Evolutionary conservation across 2,888 invertebrate genomes (phyloP).

Genomic region (Saturnia japonica): DNA sequence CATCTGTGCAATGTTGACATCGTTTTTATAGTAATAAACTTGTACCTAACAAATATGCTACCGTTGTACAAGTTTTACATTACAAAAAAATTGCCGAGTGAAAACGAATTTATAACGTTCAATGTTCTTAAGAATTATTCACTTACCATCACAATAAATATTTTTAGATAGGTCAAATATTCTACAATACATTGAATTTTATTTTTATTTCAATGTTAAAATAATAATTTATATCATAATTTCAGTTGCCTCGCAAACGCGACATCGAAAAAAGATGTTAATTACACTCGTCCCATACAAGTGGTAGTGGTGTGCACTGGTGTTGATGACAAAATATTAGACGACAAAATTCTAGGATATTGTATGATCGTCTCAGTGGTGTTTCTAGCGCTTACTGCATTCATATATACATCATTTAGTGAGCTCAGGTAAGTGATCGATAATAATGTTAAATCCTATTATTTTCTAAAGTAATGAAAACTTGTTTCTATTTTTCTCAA

Average conservation of each 20-base stretch:
- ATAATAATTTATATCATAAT: conserved; percentile 14
- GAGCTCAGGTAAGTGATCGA: conserved; percentile 53
- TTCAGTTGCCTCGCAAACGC: conserved; percentile 55
- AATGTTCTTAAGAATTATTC: background rate
- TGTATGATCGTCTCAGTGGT: conserved; percentile 61
- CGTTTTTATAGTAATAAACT: too few species aligned
- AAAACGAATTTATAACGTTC: background rate
- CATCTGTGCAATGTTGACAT: too few species aligned
- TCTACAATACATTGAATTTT: background rate
- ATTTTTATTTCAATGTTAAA: background rate
- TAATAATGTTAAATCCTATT: background rate
- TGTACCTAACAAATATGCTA: too few species aligned
- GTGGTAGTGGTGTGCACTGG: conserved; percentile 42
- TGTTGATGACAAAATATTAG: conserved; percentile 40
- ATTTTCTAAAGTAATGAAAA: background rate
- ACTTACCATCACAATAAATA: background rate
- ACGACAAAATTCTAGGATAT: conserved; percentile 50
- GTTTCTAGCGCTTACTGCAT: conserved; percentile 53
- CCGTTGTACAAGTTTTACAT: background rate
- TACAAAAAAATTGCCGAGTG: background rate
- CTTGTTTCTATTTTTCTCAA: background rate
- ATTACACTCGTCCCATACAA: conserved; percentile 28
- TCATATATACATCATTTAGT: conserved; percentile 54
- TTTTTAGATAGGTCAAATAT: background rate
- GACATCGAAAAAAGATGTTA: conserved; percentile 35